Percentiles rank a stretch among this genome's conserved stretches.
These are phyloP conservation scores for Centropus unirufus DNA, from an alignment of 2,113 vertebrate species.

Conservation along the genomic window DNA sequence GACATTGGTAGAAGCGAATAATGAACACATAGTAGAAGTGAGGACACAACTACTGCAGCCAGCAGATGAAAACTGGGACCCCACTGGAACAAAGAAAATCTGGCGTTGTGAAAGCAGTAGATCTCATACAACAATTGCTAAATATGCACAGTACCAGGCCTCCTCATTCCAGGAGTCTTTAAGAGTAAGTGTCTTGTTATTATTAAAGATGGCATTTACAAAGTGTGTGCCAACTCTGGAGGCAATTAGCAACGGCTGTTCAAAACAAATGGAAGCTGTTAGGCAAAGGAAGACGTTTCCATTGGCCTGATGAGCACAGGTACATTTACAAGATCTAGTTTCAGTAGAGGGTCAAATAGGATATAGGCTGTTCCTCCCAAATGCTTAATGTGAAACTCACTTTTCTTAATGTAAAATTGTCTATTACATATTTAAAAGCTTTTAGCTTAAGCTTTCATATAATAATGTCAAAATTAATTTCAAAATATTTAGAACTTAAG, in stretches of 20 bases:
- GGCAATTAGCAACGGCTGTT: not conserved
- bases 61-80: conserved; percentile 98
- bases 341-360: not conserved
- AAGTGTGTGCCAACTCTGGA: not conserved
- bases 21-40: conserved; percentile 96
- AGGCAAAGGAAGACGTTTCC: not conserved
- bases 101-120: conserved; percentile 98
- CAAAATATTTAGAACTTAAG: not conserved
- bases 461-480: not conserved
- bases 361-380: not conserved
- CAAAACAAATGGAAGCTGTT: not conserved
- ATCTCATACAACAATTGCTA: conserved; percentile 96
- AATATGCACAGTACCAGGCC: conserved; percentile 98
- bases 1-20: conserved; percentile 97
- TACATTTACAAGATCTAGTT: not conserved
- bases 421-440: not conserved
- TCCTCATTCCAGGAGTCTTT: conserved; percentile 98
- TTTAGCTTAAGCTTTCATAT: not conserved
- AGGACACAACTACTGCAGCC: conserved; percentile 94
- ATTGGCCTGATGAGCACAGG: not conserved
- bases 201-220: not conserved
- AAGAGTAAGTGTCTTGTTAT: conserved; percentile 81
- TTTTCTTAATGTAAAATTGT: not conserved
- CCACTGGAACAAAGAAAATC: conserved; percentile 91
- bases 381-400: not conserved